Percentiles rank a stretch among this genome's conserved stretches.
These are phyloP conservation scores for Arizona elegans DNA, from an alignment of 2,113 vertebrate species.

Conservation along the genomic window DNA sequence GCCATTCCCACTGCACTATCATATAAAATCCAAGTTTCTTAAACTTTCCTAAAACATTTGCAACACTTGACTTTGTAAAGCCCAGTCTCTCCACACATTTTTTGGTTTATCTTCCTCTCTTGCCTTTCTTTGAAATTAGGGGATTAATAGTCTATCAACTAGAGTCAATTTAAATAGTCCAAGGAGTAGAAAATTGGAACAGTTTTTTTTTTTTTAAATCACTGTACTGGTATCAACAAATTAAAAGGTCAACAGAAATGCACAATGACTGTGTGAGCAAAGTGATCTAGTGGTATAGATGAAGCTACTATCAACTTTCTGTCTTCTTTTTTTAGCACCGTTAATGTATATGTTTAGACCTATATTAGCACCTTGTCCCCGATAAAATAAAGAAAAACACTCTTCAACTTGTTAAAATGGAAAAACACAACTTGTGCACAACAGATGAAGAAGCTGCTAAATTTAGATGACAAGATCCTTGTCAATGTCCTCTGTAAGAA, in stretches of 20 bases:
- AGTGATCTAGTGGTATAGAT: constrained; percentile 75
- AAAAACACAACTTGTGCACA: constrained; percentile 64
- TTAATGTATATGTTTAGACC: constrained; percentile 79
- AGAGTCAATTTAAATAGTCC: constrained; percentile 26
- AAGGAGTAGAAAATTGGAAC: neutral
- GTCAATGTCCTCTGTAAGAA: constrained; percentile 92
- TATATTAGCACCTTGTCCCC: constrained; percentile 90
- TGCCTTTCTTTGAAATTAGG: constrained; percentile 4
- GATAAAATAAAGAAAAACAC: constrained; percentile 67
- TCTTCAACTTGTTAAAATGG: constrained; percentile 62
- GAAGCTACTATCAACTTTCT: constrained; percentile 68
- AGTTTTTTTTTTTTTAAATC: constrained; percentile 16
- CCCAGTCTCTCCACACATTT: constrained; percentile 27
- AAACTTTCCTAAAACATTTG: constrained; percentile 15
- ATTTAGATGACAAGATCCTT: constrained; percentile 92
- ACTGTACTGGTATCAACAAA: accelerated
- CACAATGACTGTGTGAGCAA: constrained; percentile 43
- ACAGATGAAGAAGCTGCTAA: constrained; percentile 42
- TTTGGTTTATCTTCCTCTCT: constrained; percentile 53
- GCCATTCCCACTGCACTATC: neutral
- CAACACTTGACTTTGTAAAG: constrained; percentile 32
- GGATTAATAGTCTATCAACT: constrained; percentile 22
- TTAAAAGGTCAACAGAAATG: constrained; percentile 11
- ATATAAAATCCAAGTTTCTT: constrained; percentile 10
- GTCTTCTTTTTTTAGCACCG: constrained; percentile 83